Base-by-base conservation (phyloP, 2,113 vertebrate genomes). In the Nothobranchius kuhntae region DNA sequence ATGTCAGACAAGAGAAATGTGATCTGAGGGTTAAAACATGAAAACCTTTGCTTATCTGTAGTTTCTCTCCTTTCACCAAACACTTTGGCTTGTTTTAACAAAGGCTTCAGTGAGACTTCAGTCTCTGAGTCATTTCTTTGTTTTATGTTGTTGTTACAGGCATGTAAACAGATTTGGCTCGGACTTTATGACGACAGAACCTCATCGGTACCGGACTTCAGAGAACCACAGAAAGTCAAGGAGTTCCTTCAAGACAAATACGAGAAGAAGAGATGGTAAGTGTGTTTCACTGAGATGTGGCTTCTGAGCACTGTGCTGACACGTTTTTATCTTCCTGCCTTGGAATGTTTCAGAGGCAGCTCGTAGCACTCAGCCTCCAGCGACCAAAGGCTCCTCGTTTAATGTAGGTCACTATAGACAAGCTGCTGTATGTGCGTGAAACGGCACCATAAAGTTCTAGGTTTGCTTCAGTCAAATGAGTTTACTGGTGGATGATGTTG, bases 191-290 rank as follows among this genome's bases (percentile, higher is more conserved):
- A 99, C 83, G 96, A 98, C 82, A 94, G 96, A 94, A 96, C 93
- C 84, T 93, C 95, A 86, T 93, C 95, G 81, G 92, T 98, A 91
- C 96, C 98, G 82, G 98, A 99, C 90, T 99, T 98, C 92, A 96
- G 96, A 90, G 98, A 99, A 92, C 96, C 96, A 82, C 96, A 98
- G 85, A 99, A 98, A 94, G 95, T 98, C 80, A 99, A 98, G 91
- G 97, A 99, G 88, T 99, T 99, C 86, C 95, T 99, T 84, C 98
- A 99, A 91, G 98, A 99, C 69, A 99, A 99, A 92, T 99, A 99
- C 44, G 98, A 99, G 88, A 99, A 99, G 91, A 99, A 99, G 92
- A 93, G 97, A 95, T 99, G 98, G 98, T 99, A 87, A 95, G 95
- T 53, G 78, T n/a, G 14, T 61, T 58, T 73, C 30, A 46, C 50